Evolutionary conservation across 2,797 vertebrate genomes (phyloP).

Genomic region (Sternarchorhynchus goeldii): DNA sequence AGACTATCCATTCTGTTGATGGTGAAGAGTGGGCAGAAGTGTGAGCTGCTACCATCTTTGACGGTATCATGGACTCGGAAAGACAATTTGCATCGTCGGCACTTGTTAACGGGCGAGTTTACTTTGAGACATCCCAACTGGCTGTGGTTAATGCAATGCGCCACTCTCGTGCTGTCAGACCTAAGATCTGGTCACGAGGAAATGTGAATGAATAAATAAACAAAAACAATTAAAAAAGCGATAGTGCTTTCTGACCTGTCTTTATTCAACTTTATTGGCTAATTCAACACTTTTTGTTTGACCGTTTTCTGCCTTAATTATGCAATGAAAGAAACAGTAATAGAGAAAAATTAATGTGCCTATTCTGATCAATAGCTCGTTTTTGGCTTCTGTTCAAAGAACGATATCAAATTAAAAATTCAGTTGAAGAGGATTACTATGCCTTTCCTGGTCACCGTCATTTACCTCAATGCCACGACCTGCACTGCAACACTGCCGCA

Average conservation of each 20-base stretch:
- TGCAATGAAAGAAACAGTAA: too few relatives aligned
- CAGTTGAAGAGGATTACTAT: background rate
- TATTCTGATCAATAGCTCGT: background rate
- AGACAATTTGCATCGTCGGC: conserved; percentile 41
- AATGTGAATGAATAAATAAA: background rate
- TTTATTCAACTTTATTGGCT: too few relatives aligned
- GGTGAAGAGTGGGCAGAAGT: conserved; percentile 84
- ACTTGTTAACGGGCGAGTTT: conserved; percentile 41
- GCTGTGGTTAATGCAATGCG: conserved; percentile 5
- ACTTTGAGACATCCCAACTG: conserved; percentile 27
- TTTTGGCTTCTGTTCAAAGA: background rate
- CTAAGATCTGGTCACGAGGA: conserved; percentile 11
- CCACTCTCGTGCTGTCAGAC: background rate
- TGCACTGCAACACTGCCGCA: conserved; percentile 11
- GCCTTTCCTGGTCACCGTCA: background rate
- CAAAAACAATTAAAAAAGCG: too few relatives aligned
- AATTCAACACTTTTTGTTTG: too few relatives aligned
- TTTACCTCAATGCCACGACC: background rate
- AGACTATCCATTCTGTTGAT: conserved; percentile 91
- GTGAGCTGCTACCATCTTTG: conserved; percentile 92
- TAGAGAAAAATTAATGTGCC: too few relatives aligned
- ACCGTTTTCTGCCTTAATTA: too few relatives aligned
- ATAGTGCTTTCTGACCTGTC: too few relatives aligned
- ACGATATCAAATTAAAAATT: background rate
- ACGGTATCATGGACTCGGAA: conserved; percentile 64